Evolutionary conservation across 2,797 vertebrate species (phyloP).

Genomic region (Pitangus sulphuratus): DNA sequence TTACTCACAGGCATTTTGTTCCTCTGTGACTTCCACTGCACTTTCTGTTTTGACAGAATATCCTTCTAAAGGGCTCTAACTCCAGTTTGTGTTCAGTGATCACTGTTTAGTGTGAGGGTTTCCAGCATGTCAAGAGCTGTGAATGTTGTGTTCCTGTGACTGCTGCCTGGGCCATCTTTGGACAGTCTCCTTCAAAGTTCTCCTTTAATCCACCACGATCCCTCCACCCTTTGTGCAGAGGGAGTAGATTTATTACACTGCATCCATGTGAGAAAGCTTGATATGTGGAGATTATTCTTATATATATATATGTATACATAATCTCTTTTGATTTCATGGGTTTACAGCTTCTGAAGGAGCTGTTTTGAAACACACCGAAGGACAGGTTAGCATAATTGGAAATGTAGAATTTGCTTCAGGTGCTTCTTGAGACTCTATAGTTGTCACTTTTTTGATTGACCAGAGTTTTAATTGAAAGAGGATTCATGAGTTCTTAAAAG

Average conservation of each 20-base stretch:
- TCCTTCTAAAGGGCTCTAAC: neutral
- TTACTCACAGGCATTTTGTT: neutral
- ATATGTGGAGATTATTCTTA: neutral
- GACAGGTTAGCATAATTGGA: neutral
- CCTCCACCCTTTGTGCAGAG: neutral
- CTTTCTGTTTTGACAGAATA: neutral
- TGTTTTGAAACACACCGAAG: neutral
- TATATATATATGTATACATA: neutral
- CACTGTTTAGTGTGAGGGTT: neutral
- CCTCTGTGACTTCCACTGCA: neutral
- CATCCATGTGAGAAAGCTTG: neutral
- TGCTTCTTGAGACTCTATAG: neutral
- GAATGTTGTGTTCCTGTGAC: fast-evolving
- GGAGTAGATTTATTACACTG: neutral
- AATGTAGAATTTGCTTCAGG: neutral
- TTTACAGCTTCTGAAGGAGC: neutral
- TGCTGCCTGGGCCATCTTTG: neutral
- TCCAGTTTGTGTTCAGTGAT: neutral
- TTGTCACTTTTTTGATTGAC: neutral
- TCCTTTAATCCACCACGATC: neutral
- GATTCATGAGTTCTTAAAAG: neutral
- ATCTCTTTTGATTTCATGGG: neutral
- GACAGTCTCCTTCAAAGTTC: neutral
- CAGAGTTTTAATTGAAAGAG: neutral
- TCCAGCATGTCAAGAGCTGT: neutral